Evolutionary conservation across 37 sponge, comb jelly and placozoan species (phyloP), one percentile per base, ranked within the genome.

Genomic region (Diacarnus erythraeanus): DNA sequence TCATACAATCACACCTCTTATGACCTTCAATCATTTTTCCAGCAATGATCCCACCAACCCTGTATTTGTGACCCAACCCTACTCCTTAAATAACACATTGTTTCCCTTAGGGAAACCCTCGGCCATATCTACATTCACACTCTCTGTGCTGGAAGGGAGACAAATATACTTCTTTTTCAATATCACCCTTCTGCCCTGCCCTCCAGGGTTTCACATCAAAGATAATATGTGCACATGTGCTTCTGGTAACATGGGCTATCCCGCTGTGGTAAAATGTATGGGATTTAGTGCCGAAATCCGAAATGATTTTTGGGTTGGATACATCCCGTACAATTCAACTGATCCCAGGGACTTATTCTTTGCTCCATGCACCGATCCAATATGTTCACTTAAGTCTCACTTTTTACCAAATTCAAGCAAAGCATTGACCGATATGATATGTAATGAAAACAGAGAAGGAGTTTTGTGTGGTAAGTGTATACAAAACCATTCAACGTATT

Each of bases 391-490:
- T 15, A 6, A 6, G 6, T 47, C 51, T 15, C 51, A 47, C 12
- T n/a, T n/a, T n/a, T n/a, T n/a, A n/a, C n/a, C n/a, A n/a, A n/a
- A n/a, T n/a, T n/a, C n/a, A n/a, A n/a, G n/a, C n/a, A n/a, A n/a
- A n/a, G 69, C 5, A 5, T 68, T 68, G 35, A 21, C 3, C 37
- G 35, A 5, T 10, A 27, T 21, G 20, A 64, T 86, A 37, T 86
- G 86, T 66, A 65, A 30, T 0, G n/a, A 9, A 25, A 56, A 42
- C 25, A 43, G 86, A 59, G 42, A 27, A 25, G 86, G 86, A 1
- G 20, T 73, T 3, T 12, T 86, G n/a, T 86, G 86, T 67, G 86
- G 80, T 3, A n/a, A 64, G 6, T 86, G 86, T 37, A 38, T n/a
- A 12, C 6, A 27, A 31, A 63, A 63, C 23, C 64, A 56, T 44